Percentiles rank a stretch among this genome's conserved stretches.
phyloP scores from a whole-genome alignment of 2,113 vertebrate genomes.

The Emydocephalus ijimae region DNA sequence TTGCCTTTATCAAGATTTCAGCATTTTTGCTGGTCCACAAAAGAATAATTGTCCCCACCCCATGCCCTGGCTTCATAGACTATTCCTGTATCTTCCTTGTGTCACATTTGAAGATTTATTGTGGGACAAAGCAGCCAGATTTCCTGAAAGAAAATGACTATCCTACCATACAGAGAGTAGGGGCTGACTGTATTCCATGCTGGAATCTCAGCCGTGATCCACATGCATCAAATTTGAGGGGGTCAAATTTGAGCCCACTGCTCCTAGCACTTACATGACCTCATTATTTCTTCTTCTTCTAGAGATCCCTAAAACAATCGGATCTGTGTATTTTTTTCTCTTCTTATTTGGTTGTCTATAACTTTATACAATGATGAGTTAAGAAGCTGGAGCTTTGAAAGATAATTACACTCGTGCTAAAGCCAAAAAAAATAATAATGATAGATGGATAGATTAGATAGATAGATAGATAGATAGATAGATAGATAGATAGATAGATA shows the following conservation, averaged over 20 bases:
- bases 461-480: not conserved
- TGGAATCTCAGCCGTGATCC: slow-evolving; percentile 51
- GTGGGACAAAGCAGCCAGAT: slow-evolving; percentile 24
- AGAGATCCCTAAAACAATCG: slow-evolving; percentile 29
- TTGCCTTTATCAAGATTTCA: slow-evolving; percentile 14
- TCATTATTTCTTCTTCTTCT: slow-evolving; percentile 9
- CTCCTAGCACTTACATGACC: not conserved
- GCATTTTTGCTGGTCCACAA: slow-evolving; percentile 56
- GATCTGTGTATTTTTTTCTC: not conserved
- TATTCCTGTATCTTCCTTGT: not conserved
- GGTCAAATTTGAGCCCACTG: not conserved
- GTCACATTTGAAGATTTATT: slow-evolving; percentile 35
- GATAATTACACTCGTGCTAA: not conserved
- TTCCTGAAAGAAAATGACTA: slow-evolving; percentile 47
- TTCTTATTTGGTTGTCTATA: not conserved
- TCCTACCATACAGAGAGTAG: slow-evolving; percentile 26
- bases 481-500: not conserved
- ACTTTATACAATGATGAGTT: not conserved
- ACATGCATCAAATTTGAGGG: slow-evolving; percentile 18
- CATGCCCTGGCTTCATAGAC: slow-evolving; percentile 46
- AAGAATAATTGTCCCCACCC: slow-evolving; percentile 48
- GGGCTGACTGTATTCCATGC: slow-evolving; percentile 50
- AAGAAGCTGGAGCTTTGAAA: not conserved
- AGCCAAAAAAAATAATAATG: not conserved
- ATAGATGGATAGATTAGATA: not conserved